Conservation (phyloP, 2,797 vertebrate species). For the Crenichthys baileyi region DNA sequence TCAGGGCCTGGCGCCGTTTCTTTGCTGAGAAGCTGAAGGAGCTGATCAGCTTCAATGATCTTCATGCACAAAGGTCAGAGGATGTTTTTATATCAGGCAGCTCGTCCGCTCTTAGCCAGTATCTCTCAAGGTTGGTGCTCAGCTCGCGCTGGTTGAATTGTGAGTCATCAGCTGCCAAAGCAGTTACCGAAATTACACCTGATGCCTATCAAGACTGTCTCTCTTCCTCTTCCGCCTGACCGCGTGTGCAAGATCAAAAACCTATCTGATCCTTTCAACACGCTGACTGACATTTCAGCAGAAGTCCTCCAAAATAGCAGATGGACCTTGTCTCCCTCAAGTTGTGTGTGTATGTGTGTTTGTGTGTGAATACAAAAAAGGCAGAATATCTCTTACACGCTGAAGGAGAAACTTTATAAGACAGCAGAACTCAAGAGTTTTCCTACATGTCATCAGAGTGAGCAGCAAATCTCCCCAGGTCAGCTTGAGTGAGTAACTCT, state of each 20-base stretch:
- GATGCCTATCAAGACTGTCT: constrained; percentile 76
- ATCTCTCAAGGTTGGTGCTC: constrained; percentile 49
- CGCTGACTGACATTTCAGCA: constrained; percentile 74
- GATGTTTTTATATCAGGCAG: constrained; percentile 41
- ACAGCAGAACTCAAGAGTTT: constrained; percentile 12
- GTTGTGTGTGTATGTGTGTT: not conserved
- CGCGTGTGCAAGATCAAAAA: constrained; percentile 75
- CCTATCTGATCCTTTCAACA: constrained; percentile 75
- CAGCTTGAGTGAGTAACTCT: constrained; percentile 35
- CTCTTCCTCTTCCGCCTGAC: constrained; percentile 71
- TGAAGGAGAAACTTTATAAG: constrained; percentile 13
- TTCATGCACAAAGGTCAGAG: constrained; percentile 66
- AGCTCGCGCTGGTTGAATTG: constrained; percentile 43
- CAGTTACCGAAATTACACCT: constrained; percentile 80
- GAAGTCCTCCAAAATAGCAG: constrained; percentile 54
- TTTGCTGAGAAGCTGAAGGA: constrained; percentile 28
- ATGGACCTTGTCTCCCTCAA: constrained; percentile 48
- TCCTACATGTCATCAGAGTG: constrained; percentile 5
- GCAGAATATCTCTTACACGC: not conserved
- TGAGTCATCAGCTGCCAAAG: constrained; percentile 75
- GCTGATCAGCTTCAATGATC: constrained; percentile 65
- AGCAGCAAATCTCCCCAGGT: constrained; percentile 29
- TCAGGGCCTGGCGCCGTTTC: constrained; percentile 21
- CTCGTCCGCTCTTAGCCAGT: constrained; percentile 44
- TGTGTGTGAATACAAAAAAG: not conserved